Evolutionary conservation across 1,140 invertebrate genomes (phyloP).

Genomic region (silkworm (Bombyx mori)): DNA sequence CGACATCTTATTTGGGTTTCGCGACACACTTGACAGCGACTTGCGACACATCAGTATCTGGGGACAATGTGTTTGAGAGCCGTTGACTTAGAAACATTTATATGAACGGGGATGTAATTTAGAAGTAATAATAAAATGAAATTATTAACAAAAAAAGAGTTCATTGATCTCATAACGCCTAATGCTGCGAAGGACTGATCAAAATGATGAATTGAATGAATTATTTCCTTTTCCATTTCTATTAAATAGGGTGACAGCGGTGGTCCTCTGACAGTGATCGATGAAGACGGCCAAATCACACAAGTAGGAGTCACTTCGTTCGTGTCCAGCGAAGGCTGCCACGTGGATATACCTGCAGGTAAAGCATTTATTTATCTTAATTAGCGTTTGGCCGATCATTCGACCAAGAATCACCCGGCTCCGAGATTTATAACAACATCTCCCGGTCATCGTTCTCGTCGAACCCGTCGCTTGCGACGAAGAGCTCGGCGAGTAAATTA

Average conservation of each 20-base stretch:
- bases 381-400: no score
- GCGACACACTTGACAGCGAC: background rate
- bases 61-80: background rate
- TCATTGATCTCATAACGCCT: no score
- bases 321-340: constrained; percentile 68
- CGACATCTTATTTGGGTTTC: background rate
- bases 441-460: no score
- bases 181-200: no score
- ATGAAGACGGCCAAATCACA: constrained; percentile 46
- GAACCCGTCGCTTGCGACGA: no score
- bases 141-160: no score
- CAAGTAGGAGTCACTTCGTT: constrained; percentile 72
- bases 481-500: no score
- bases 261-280: constrained; percentile 59
- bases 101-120: no score
- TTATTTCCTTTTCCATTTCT: background rate
- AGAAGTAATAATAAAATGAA: no score
- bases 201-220: no score
- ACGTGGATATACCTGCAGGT: constrained; percentile 65
- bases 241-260: constrained; percentile 68
- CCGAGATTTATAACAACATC: no score
- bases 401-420: no score
- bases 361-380: constrained; percentile 3
- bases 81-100: background rate
- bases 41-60: background rate